Base-by-base conservation (phyloP, 2,888 invertebrate genomes). In the Drosophila bunnanda region DNA sequence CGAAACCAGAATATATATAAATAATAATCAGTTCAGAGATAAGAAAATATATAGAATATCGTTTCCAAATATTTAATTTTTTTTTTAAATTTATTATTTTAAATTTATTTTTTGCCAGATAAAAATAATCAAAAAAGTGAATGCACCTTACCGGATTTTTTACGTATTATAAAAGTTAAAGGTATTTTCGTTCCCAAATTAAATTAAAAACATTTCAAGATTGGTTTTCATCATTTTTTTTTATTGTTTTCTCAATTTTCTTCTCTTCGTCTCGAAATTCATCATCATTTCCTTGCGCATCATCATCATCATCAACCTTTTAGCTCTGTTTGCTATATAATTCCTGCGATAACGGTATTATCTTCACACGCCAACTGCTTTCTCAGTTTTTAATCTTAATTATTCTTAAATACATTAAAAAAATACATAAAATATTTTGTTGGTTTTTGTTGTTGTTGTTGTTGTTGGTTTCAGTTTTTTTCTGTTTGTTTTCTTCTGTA, bases 351-450 rank as follows among this genome's bases (percentile, higher is more conserved):
- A 70, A 65, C 58, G 50, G 67, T 57, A 44, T 71, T 65, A 66
- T 65, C 48, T 48, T 48, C 30, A 36, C 28, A 41, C 55, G 60
- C 41, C 57, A 73, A 53, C 65, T 57, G 55, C 46, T 58, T 56
- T 53, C 43, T 43, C 56, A 22, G 20, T 28, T 59, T 59, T 65
- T 75, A 75, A 79, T 87, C 82, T 82, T 82, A 82, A 79, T 87
- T 84, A 84, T 75, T 73, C 83, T 82, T 82, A 82, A 87, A 87
- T 82, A 82, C 88, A 75, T 82, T 82, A 82, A 82, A 82, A 82
- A 82, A 82, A 82, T 82, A 82, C 82, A 82, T 82, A 84, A 82
- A 82, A 82, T 87, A 87, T 82, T 81, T 72, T 68, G 68, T 68
- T 83, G 71, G 68, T 77, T 59, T 65, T 38, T 62, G 36, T 55